A percentile compares a stretch with the other conserved stretches of the same genome.
phyloP scores from a whole-genome alignment of 2,113 vertebrate genomes.

The Dicentrarchus labrax region DNA sequence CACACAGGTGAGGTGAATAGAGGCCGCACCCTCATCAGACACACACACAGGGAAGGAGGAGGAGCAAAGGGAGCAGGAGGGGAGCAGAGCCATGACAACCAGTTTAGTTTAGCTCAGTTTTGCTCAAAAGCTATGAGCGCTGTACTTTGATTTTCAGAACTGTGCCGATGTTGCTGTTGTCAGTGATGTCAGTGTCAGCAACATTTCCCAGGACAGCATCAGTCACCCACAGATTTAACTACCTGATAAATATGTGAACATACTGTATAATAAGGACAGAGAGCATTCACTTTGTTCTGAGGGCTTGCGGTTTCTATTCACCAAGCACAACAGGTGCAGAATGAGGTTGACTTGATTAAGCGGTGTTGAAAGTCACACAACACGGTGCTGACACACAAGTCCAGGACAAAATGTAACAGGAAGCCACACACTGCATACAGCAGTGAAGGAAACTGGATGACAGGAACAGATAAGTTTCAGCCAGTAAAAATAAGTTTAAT shows the following conservation, averaged over 20 bases:
- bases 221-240: neutral
- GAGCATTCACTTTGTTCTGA: neutral
- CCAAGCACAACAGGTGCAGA: constrained; percentile 23
- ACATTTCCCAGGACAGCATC: neutral
- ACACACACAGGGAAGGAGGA: too few relatives aligned
- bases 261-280: neutral
- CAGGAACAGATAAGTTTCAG: neutral
- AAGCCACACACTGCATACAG: neutral
- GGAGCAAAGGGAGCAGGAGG: too few relatives aligned
- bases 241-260: neutral
- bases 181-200: neutral
- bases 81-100: too few relatives aligned
- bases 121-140: too few relatives aligned
- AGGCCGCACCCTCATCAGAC: too few relatives aligned
- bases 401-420: constrained; percentile 1
- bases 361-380: constrained; percentile 44
- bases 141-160: too few relatives aligned
- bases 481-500: neutral
- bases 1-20: too few relatives aligned
- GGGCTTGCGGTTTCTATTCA: neutral
- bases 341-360: constrained; percentile 11
- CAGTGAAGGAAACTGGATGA: neutral
- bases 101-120: too few relatives aligned
- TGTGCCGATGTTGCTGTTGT: neutral
- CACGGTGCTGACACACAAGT: neutral